Base-by-base conservation (phyloP, 2,113 vertebrate genomes). In the Chloebia gouldiae region DNA sequence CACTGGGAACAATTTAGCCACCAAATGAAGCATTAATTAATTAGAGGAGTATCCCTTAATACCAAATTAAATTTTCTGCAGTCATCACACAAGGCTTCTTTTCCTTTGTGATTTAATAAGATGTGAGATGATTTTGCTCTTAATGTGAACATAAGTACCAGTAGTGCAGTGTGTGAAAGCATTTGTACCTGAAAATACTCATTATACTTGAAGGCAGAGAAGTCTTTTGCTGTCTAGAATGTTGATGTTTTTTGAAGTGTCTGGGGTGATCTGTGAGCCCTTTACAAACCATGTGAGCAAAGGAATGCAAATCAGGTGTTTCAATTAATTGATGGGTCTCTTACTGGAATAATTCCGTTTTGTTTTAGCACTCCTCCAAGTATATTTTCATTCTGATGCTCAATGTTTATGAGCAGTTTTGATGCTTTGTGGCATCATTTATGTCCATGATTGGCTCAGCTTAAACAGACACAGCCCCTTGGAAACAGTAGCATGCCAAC, bases 401-500 rank as follows among this genome's bases (percentile, higher is more conserved):
- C 31, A 5, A 1, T 30, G 15, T 72, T 9, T n/a, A 9, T 15
- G 39, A 63, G n/a, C 40, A 37, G 14, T 79, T 92, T 30, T 50
- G 66, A 13, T 85, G 50, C n/a, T 78, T 53, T 56, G 50, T 24
- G 35, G 49, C 50, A 37, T 64, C 27, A 28, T 50, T 85, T 4
- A 3, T 49, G 40, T 14, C 56, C 1, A 0, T 25, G 47, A 24
- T 14, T 85, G 37, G 24, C 42, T 64, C 51, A 37, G 18, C 7
- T 71, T 73, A 35, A 64, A 28, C 25, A 69, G 64, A 10, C 45
- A 13, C 24, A 68, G 44, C 23, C 71, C 10, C 6, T 44, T 82
- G 33, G 28, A 82, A 66, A 60, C 0, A 1, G 11, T 51, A 10
- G 45, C 5, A 0, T 18, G 5, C 33, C n/a, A 37, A 0, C 3